These are phyloP conservation scores for Gavia stellata DNA, from an alignment of 2,113 vertebrate species.

Conservation along the genomic window DNA sequence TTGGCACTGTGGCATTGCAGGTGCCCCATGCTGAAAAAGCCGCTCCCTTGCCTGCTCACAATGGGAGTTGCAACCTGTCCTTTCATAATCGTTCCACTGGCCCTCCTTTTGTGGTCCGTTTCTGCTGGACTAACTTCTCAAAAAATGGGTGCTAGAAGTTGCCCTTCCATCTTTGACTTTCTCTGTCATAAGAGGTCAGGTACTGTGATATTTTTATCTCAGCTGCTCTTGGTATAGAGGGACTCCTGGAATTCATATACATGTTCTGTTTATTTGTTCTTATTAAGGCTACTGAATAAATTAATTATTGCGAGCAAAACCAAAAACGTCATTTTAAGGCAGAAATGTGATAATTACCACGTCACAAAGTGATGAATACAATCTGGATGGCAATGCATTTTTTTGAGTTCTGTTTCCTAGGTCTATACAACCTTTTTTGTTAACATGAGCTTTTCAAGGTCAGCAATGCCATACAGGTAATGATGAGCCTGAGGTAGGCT, in stretches of 20 bases:
- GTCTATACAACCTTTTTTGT: not conserved
- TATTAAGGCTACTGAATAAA: not conserved
- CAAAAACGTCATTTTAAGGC: not conserved
- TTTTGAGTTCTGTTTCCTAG: not conserved
- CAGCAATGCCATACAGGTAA: constrained; percentile 24
- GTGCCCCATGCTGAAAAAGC: not conserved
- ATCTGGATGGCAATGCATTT: not conserved
- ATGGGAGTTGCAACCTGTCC: rapidly evolving
- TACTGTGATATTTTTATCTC: not conserved
- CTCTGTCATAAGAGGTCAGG: not conserved
- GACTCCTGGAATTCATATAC: not conserved
- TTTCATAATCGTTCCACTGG: not conserved
- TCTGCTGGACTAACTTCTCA: not conserved
- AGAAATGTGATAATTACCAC: not conserved
- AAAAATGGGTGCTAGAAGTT: not conserved
- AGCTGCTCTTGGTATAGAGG: not conserved
- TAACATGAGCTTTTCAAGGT: constrained; percentile 52
- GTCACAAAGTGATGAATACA: not conserved
- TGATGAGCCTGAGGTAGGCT: constrained; percentile 19
- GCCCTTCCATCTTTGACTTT: not conserved
- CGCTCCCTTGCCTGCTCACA: rapidly evolving
- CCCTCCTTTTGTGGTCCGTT: not conserved
- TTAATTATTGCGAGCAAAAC: not conserved
- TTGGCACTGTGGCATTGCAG: rapidly evolving
- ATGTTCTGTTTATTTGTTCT: not conserved